Base-by-base conservation (phyloP, 2,797 vertebrate genomes). In the Gymnodraco acuticeps region DNA sequence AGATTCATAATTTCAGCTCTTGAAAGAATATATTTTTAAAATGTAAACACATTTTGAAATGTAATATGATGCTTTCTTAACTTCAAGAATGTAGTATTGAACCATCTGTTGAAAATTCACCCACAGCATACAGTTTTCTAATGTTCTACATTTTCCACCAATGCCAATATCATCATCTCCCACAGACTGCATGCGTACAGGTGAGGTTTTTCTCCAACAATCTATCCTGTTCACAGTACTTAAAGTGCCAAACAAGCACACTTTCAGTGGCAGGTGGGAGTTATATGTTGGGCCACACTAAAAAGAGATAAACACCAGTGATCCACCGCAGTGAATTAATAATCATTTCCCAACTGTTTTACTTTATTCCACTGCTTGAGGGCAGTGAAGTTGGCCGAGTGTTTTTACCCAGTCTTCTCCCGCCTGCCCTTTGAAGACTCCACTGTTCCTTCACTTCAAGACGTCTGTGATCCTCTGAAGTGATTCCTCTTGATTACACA, bases 401-500 rank as follows among this genome's bases (percentile, higher is more conserved):
- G 63, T 73, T 70, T 8, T 78, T 10, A 33, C 56, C 51, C 50
- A 10, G 14, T 64, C 41, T 31, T 71, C 33, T 56, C 58, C 63
- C 10, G 11, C 17, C 41, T 70, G 52, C 72, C 63, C 75, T 77
- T 84, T 88, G 46, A 87, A 85, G 51, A 52, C 71, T 59, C 67
- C 47, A 75, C 85, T 85, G 79, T 84, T 90, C 75, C 59, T 47
- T 50, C 19, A 78, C 77, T 87, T 83, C 76, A 72, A 81, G 56
- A 83, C 48, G n/a, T 55, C 46, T 63, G 43, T 38, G 58, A 82
- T 75, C 71, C 77, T 84, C 89, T 77, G 81, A 84, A 79, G 77
- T 69, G 77, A 86, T 72, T 58, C 70, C 72, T 87, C 45, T 79
- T 92, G 83, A 89, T 89, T 85, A 72, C 48, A 71, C 41, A 20